Percentiles rank a stretch among this genome's conserved stretches.
phyloP scores from a whole-genome alignment of 2,888 invertebrate genomes.

The Archips crataeganus region DNA sequence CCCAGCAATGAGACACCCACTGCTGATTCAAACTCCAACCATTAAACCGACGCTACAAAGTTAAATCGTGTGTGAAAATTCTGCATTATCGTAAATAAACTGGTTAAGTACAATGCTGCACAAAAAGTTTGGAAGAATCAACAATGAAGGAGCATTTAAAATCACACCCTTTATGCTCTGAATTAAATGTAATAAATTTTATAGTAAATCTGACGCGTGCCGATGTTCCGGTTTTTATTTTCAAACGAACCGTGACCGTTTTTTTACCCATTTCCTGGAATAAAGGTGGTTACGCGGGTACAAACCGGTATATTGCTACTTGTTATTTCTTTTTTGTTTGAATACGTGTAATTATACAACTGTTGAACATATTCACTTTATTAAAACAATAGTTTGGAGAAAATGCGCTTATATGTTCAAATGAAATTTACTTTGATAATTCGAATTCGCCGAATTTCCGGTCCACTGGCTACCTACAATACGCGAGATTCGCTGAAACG shows the following conservation, averaged over 20 bases:
- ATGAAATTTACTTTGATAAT: not conserved
- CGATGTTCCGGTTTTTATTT: slow-evolving; percentile 25
- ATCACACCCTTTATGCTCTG: slow-evolving; percentile 41
- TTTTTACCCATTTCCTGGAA: slow-evolving; percentile 19
- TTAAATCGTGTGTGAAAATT: slow-evolving; percentile 45
- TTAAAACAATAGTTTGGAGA: too few species aligned
- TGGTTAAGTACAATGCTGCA: slow-evolving; percentile 32
- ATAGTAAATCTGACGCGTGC: slow-evolving; percentile 22
- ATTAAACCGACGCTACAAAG: slow-evolving; percentile 23
- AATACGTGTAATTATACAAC: too few species aligned
- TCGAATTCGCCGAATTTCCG: not conserved
- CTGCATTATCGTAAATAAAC: slow-evolving; percentile 46
- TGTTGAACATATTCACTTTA: too few species aligned
- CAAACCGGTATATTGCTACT: not conserved
- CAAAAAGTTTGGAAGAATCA: slow-evolving; percentile 32
- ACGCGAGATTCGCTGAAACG: not conserved
- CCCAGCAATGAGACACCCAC: too few species aligned
- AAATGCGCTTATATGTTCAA: too few species aligned
- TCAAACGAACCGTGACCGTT: slow-evolving; percentile 34
- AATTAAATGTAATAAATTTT: slow-evolving; percentile 41
- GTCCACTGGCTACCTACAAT: not conserved
- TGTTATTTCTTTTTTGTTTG: not conserved
- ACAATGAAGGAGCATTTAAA: slow-evolving; percentile 36
- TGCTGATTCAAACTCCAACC: not conserved
- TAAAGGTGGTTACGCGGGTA: not conserved